Evolutionary conservation across 2,113 vertebrate species (phyloP).

Genomic region (Urocitellus parryii): DNA sequence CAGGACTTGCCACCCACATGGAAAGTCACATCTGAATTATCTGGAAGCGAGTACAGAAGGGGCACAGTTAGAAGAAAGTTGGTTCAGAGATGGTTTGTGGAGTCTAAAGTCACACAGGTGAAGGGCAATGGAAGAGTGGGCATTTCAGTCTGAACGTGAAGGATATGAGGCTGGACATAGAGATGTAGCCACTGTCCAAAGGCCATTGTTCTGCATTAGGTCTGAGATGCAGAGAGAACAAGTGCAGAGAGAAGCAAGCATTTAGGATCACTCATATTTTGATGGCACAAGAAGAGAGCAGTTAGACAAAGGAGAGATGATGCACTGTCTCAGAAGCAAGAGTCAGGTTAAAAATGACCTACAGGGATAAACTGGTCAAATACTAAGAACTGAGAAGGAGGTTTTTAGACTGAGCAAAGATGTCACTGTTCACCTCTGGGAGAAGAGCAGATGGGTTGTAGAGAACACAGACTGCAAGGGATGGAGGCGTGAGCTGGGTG

Average conservation of each 20-base stretch:
- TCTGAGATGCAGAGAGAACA: neutral
- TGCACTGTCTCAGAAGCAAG: neutral
- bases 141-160: neutral
- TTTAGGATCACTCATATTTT: neutral
- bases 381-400: neutral
- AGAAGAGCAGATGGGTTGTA: conserved; percentile 32
- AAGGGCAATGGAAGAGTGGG: neutral
- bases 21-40: neutral
- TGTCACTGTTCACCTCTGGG: conserved; percentile 20
- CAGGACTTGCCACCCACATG: neutral
- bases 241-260: neutral
- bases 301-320: neutral
- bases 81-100: neutral
- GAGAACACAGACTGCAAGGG: conserved; percentile 33
- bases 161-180: neutral
- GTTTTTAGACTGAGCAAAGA: neutral
- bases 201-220: neutral
- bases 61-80: neutral
- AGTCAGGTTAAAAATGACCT: neutral
- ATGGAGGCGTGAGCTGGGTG: conserved; percentile 61
- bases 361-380: neutral
- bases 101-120: neutral
- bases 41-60: neutral
- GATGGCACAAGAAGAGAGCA: neutral
- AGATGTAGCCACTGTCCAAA: neutral